phyloP scores from a whole-genome alignment of 2,888 invertebrate genomes.

The Protophormia terraenovae region DNA sequence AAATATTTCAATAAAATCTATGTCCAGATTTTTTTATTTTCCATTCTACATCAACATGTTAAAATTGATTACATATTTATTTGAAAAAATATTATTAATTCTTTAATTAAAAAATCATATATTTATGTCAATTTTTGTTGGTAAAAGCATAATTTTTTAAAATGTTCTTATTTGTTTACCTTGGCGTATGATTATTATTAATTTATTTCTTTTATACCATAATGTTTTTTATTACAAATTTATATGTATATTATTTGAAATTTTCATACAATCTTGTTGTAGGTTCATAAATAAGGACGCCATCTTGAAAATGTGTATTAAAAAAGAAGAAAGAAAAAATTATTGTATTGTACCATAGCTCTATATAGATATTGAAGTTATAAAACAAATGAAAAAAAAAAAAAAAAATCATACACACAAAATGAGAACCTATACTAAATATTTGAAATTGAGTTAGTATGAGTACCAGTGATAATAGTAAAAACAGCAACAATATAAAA shows the following conservation, averaged over 20 bases:
- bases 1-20: too few relatives aligned
- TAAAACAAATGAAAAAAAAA: slow-evolving; percentile 48
- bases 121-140: not conserved
- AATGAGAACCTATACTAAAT: slow-evolving; percentile 36
- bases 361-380: slow-evolving; percentile 52
- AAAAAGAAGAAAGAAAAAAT: not conserved
- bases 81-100: too few relatives aligned
- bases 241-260: slow-evolving; percentile 15
- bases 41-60: too few relatives aligned
- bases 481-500: slow-evolving; percentile 47
- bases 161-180: not conserved
- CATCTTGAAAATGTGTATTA: slow-evolving; percentile 61
- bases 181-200: slow-evolving; percentile 38
- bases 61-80: too few relatives aligned
- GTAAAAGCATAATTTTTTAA: not conserved
- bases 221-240: not conserved
- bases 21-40: too few relatives aligned
- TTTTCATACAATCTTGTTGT: slow-evolving; percentile 46
- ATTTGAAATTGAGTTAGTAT: slow-evolving; percentile 52
- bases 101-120: too few relatives aligned
- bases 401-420: not conserved
- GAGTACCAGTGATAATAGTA: slow-evolving; percentile 46
- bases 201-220: not conserved
- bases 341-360: not conserved
- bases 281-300: slow-evolving; percentile 59